A percentile compares a stretch with the other conserved stretches of the same genome.
Evolutionary conservation across 2,113 vertebrate genomes (phyloP).

Genomic region (Dipodomys merriami): DNA sequence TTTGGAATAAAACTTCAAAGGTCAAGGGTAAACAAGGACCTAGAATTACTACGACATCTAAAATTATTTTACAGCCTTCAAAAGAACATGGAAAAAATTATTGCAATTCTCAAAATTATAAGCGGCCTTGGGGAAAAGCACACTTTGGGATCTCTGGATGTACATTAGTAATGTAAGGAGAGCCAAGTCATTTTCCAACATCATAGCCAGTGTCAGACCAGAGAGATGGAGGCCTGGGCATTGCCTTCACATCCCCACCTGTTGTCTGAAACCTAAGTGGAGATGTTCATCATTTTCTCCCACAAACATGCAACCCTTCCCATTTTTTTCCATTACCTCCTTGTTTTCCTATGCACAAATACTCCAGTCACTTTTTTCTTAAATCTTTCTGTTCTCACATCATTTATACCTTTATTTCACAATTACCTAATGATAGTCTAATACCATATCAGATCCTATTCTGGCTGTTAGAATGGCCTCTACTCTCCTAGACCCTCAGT

Average conservation of each 20-base stretch:
- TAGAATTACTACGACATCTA: constrained; percentile 77
- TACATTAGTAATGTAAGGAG: constrained; percentile 54
- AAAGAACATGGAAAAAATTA: constrained; percentile 76
- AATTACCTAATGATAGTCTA: constrained; percentile 7
- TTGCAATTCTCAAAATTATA: constrained; percentile 76
- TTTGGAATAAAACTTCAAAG: constrained; percentile 78
- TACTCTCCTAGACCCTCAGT: neutral
- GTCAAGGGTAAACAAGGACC: constrained; percentile 70
- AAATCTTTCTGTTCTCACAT: constrained; percentile 42
- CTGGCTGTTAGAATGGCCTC: neutral
- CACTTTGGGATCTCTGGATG: constrained; percentile 63
- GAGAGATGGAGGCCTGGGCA: neutral
- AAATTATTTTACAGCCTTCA: constrained; percentile 77
- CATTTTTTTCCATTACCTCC: constrained; percentile 64
- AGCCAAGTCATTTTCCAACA: constrained; percentile 54
- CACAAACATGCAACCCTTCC: constrained; percentile 57
- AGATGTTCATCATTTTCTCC: constrained; percentile 63
- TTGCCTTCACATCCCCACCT: constrained; percentile 16
- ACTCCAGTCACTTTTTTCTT: constrained; percentile 20
- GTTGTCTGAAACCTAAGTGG: constrained; percentile 57
- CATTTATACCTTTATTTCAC: constrained; percentile 47
- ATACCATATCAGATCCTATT: neutral
- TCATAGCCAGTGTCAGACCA: constrained; percentile 36
- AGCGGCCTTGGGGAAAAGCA: constrained; percentile 68
- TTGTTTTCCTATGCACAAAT: constrained; percentile 54